Percentiles rank a stretch among this genome's conserved stretches.
These are phyloP conservation scores for Apantesis nais DNA, from an alignment of 2,888 invertebrate genomes.

Conservation along the genomic window DNA sequence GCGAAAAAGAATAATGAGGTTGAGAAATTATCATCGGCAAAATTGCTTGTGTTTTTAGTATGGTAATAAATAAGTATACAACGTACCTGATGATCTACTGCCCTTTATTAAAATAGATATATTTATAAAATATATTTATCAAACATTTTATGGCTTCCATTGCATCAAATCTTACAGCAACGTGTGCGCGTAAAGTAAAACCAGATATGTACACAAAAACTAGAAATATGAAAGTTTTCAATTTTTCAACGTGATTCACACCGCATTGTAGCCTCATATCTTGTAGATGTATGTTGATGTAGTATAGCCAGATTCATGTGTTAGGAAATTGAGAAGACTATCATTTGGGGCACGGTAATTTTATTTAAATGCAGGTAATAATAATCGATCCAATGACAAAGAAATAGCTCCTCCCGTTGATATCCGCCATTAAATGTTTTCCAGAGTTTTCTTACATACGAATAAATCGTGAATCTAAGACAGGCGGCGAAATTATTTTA, in stretches of 20 bases:
- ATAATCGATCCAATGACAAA: too few relatives aligned
- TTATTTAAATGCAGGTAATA: slow-evolving; percentile 36
- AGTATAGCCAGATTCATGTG: slow-evolving; percentile 37
- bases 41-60: neutral
- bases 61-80: slow-evolving; percentile 3
- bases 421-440: slow-evolving; percentile 29
- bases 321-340: slow-evolving; percentile 29
- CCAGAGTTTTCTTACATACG: slow-evolving; percentile 29
- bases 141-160: neutral
- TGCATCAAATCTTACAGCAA: neutral
- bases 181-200: slow-evolving; percentile 1
- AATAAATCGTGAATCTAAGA: too few relatives aligned
- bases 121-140: neutral
- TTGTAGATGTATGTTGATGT: slow-evolving; percentile 41
- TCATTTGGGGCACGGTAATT: slow-evolving; percentile 23
- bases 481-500: neutral
- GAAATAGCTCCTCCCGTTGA: slow-evolving; percentile 27
- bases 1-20: neutral
- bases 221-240: slow-evolving; percentile 18
- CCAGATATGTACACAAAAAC: slow-evolving; percentile 2
- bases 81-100: neutral
- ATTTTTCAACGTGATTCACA: slow-evolving; percentile 36
- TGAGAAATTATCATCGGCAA: neutral
- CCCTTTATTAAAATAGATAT: neutral
- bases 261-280: slow-evolving; percentile 32